These are phyloP conservation scores for Dendrolimus houi DNA, from an alignment of 2,888 invertebrate genomes.

Conservation along the genomic window DNA sequence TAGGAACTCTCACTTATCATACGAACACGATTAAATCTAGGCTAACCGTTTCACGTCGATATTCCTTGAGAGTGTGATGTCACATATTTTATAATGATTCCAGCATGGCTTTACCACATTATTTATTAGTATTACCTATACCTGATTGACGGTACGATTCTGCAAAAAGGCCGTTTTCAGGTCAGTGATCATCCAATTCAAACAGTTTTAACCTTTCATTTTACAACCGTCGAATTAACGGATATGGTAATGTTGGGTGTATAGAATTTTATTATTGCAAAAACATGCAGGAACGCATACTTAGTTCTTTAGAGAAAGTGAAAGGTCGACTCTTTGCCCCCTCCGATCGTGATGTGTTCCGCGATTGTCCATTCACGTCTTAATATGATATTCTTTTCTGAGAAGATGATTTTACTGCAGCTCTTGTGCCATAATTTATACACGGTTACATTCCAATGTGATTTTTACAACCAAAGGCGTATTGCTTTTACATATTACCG, in stretches of 20 bases:
- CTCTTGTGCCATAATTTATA: neutral
- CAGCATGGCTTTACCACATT: too few relatives aligned
- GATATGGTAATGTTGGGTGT: neutral
- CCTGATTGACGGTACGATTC: too few relatives aligned
- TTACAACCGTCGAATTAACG: conserved; percentile 3
- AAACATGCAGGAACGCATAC: conserved; percentile 28
- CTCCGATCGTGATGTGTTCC: conserved; percentile 21
- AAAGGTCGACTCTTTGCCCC: conserved; percentile 45
- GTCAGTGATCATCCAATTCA: too few relatives aligned
- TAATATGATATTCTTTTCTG: neutral
- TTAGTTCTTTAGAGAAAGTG: conserved; percentile 52
- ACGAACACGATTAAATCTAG: too few relatives aligned
- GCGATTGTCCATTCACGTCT: neutral
- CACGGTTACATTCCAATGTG: neutral
- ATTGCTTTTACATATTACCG: too few relatives aligned
- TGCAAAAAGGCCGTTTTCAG: too few relatives aligned
- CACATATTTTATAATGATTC: too few relatives aligned
- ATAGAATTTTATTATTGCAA: conserved; percentile 23
- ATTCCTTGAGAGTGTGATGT: too few relatives aligned
- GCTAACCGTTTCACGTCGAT: too few relatives aligned
- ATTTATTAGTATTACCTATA: too few relatives aligned
- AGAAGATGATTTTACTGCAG: neutral
- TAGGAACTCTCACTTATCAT: too few relatives aligned
- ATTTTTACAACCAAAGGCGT: neutral
- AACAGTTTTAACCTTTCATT: neutral